These are phyloP conservation scores for Tetragonula carbonaria DNA, from an alignment of 2,888 invertebrate species.

Conservation along the genomic window DNA sequence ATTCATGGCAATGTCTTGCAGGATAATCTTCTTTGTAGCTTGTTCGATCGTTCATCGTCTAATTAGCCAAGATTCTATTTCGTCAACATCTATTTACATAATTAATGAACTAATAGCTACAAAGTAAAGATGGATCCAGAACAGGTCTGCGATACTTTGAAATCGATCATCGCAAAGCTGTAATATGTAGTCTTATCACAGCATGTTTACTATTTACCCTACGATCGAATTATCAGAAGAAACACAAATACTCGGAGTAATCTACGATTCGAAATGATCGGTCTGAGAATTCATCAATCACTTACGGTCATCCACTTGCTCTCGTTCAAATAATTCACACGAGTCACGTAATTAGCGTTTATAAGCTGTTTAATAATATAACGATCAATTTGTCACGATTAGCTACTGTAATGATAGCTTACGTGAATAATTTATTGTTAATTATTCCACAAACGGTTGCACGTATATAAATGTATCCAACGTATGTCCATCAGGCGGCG, in stretches of 20 bases:
- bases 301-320: slow-evolving; percentile 50
- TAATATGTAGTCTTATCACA: neutral
- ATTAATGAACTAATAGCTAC: neutral
- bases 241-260: slow-evolving; percentile 23
- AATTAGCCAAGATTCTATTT: neutral
- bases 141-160: neutral
- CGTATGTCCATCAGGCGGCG: slow-evolving; percentile 77
- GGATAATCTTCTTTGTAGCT: neutral
- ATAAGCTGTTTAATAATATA: slow-evolving; percentile 81
- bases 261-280: slow-evolving; percentile 41
- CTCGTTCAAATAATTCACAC: slow-evolving; percentile 72
- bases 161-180: neutral
- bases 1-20: neutral
- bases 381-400: slow-evolving; percentile 82
- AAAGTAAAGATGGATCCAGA: neutral
- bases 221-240: slow-evolving; percentile 2
- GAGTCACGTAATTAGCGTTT: slow-evolving; percentile 76
- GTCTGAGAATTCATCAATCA: slow-evolving; percentile 47
- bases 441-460: slow-evolving; percentile 75
- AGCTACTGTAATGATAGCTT: slow-evolving; percentile 80
- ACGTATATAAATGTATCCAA: slow-evolving; percentile 26
- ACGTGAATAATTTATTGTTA: slow-evolving; percentile 81
- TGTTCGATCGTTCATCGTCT: too few relatives aligned
- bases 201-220: neutral
- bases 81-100: neutral